phyloP scores from a whole-genome alignment of 2,113 vertebrate genomes.

The Phyllostomus hastatus region DNA sequence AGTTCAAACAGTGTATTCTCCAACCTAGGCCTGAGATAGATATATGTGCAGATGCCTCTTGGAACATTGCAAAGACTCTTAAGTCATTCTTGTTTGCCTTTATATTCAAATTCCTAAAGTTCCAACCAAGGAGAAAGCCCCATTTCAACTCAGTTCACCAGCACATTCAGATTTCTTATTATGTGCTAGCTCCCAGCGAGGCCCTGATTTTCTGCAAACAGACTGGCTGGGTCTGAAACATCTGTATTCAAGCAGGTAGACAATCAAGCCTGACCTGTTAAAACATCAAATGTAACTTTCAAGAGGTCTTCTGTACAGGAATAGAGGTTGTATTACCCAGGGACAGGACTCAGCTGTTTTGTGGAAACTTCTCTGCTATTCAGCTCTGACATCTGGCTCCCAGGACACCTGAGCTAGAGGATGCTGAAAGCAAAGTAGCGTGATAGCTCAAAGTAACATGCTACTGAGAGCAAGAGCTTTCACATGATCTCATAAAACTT shows the following conservation, averaged over 20 bases:
- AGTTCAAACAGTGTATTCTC: background rate
- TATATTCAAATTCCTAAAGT: slow-evolving; percentile 9
- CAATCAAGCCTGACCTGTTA: background rate
- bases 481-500: slow-evolving; percentile 47
- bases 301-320: slow-evolving; percentile 14
- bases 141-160: background rate
- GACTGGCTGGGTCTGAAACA: background rate
- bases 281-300: slow-evolving; percentile 40
- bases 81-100: background rate
- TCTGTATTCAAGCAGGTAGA: background rate
- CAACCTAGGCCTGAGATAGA: background rate
- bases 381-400: slow-evolving; percentile 29
- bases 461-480: slow-evolving; percentile 9
- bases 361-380: background rate
- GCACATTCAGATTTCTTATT: background rate
- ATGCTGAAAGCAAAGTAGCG: slow-evolving; percentile 10
- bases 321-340: background rate
- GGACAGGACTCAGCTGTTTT: background rate
- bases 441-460: background rate
- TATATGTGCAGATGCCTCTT: background rate
- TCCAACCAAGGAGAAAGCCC: background rate
- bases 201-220: background rate
- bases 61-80: background rate
- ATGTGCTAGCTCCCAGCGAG: background rate
- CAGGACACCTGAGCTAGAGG: slow-evolving; percentile 9